Percentiles rank a stretch among this genome's conserved stretches.
Conservation (phyloP, 1,140 invertebrate genomes). For the Steinernema khuongi region DNA sequence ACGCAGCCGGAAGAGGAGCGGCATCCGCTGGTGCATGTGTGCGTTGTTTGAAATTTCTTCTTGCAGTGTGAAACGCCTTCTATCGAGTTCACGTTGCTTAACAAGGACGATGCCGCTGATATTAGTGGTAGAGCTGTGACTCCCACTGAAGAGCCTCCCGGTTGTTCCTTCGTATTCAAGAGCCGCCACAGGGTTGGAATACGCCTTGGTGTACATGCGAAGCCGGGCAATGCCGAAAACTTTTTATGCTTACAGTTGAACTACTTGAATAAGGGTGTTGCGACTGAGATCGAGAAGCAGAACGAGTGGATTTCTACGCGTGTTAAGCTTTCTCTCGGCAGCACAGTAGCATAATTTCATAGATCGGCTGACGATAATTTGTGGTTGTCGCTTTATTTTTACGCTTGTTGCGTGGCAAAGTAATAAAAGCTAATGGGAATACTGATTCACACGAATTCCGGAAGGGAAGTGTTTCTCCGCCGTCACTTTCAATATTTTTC, state of each 20-base stretch:
- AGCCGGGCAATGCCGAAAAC: background rate
- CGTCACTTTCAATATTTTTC: background rate
- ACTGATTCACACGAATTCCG: no score
- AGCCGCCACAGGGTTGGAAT: background rate
- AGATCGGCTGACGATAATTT: no score
- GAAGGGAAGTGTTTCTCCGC: no score
- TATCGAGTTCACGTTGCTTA: background rate
- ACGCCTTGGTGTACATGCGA: background rate
- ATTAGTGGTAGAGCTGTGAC: background rate
- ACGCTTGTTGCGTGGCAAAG: no score
- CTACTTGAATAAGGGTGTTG: background rate
- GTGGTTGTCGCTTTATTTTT: no score
- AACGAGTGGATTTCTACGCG: background rate
- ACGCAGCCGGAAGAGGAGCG: no score
- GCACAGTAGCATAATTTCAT: background rate
- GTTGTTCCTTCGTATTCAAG: background rate
- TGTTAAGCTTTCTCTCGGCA: background rate
- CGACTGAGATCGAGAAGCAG: background rate
- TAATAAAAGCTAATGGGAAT: no score
- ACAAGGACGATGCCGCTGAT: background rate
- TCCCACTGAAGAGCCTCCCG: background rate
- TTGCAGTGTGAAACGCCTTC: background rate
- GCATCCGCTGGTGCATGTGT: no score
- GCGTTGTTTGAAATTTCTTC: background rate
- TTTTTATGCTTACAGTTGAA: background rate